phyloP scores from a whole-genome alignment of 2,113 vertebrate species.

The Chaetodon trifascialis region DNA sequence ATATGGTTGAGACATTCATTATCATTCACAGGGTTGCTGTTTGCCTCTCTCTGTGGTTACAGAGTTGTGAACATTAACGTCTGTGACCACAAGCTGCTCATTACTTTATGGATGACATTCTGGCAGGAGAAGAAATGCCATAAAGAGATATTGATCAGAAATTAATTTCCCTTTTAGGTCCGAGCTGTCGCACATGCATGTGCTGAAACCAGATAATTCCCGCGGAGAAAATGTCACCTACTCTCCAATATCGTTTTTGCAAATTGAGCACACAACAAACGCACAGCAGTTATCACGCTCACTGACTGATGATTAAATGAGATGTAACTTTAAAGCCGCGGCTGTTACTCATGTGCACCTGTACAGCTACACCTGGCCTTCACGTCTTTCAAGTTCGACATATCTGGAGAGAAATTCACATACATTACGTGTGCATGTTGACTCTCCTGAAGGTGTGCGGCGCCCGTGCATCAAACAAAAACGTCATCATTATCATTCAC shows the following conservation, averaged over 20 bases:
- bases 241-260: slow-evolving; percentile 54
- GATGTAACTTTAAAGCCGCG: slow-evolving; percentile 36
- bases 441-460: slow-evolving; percentile 5
- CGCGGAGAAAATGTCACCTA: slow-evolving; percentile 73
- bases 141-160: slow-evolving; percentile 75
- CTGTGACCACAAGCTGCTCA: slow-evolving; percentile 43
- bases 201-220: slow-evolving; percentile 70
- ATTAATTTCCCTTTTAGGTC: slow-evolving; percentile 74
- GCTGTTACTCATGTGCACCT: slow-evolving; percentile 15
- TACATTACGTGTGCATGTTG: background rate
- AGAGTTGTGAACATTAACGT: slow-evolving; percentile 38
- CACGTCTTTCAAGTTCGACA: background rate
- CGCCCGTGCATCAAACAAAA: slow-evolving; percentile 6
- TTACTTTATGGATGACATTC: slow-evolving; percentile 63
- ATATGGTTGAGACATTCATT: slow-evolving; percentile 14
- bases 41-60: slow-evolving; percentile 25
- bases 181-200: slow-evolving; percentile 47
- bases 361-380: slow-evolving; percentile 13
- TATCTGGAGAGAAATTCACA: slow-evolving; percentile 24
- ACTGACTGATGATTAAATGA: slow-evolving; percentile 28
- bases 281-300: slow-evolving; percentile 9
- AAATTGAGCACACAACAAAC: slow-evolving; percentile 54
- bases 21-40: slow-evolving; percentile 28
- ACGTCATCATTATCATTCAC: slow-evolving; percentile 29
- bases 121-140: slow-evolving; percentile 71